Evolutionary conservation across 2,797 vertebrate species (phyloP), one percentile per base, ranked within the genome.

Genomic region (Vireo griseus): DNA sequence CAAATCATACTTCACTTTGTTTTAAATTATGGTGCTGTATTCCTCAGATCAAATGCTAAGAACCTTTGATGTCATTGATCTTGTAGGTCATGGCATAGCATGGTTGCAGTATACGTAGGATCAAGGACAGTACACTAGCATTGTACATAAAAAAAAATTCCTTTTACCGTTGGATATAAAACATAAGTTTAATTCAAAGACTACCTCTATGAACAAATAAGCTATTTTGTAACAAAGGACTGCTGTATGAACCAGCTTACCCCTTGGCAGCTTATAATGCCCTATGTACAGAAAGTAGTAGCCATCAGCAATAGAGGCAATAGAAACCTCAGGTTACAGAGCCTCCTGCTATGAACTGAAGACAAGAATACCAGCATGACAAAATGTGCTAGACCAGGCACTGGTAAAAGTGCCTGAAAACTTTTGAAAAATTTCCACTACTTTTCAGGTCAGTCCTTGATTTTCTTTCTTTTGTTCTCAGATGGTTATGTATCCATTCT

Each of bases 121-220:
- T 91, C 84, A 96, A 83, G 79, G 65, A 82, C 40, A 45, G 21
- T 74, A 26, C 40, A 57, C 58, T 37, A 21, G 18, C 16, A 62
- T 40, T 2, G 3, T 44, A 94, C 59, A 85, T 55, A 39, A 90
- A 85, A 83, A 73, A 57, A 57, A 28, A 1, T 17, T 61, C 50
- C 33, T 91, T 95, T 93, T 61, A 82, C 65, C 48, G 21, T 45
- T 13, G 21, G 52, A 63, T 77, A 87, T 47, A 71, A 82, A 90
- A 71, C 0, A 0, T 82, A 91, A 89, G 59, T 85, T 93, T 94
- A 92, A 94, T 94, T 95, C 89, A 96, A 91, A 96, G 81, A 31
- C 59, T 52, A 8, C 42, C 24, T 75, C 77, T 58, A 59, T 77
- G 81, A 96, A 79, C 71, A 96, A 92, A 79, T 86, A 94, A 89